These are phyloP conservation scores for Drosophila leonis DNA, from an alignment of 2,888 invertebrate genomes.

Conservation along the genomic window DNA sequence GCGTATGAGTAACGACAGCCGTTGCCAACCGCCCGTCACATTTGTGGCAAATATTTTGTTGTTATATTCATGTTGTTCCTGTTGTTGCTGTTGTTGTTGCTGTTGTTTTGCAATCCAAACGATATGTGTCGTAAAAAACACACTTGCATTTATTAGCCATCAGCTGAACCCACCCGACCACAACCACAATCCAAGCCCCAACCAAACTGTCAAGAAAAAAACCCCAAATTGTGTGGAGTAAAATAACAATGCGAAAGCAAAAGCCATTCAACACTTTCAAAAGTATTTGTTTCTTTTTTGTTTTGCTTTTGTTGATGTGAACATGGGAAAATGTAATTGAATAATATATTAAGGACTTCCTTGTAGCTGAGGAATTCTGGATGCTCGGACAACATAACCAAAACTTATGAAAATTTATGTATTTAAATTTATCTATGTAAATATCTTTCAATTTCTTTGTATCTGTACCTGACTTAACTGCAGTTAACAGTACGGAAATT, in stretches of 20 bases:
- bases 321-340: constrained; percentile 40
- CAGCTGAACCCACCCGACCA: constrained; percentile 30
- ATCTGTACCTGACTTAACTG: not conserved
- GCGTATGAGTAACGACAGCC: constrained; percentile 78
- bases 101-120: constrained; percentile 59
- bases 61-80: constrained; percentile 32
- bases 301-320: not conserved
- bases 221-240: constrained; percentile 11
- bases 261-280: constrained; percentile 31
- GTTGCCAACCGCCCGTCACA: constrained; percentile 56
- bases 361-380: not conserved
- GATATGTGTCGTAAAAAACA: constrained; percentile 73
- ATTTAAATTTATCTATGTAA: not conserved
- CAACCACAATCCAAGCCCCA: constrained; percentile 27
- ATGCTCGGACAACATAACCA: not conserved
- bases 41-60: constrained; percentile 71
- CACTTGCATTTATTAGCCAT: constrained; percentile 80
- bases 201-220: constrained; percentile 45
- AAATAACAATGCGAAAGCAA: constrained; percentile 31
- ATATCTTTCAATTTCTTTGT: not conserved
- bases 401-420: not conserved
- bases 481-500: constrained; percentile 31
- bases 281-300: constrained; percentile 5
- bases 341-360: constrained; percentile 33
- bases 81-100: no score